Percentiles rank a stretch among this genome's conserved stretches.
Evolutionary conservation across 2,888 invertebrate genomes (phyloP).

Genomic region (Abrostola triplasia): DNA sequence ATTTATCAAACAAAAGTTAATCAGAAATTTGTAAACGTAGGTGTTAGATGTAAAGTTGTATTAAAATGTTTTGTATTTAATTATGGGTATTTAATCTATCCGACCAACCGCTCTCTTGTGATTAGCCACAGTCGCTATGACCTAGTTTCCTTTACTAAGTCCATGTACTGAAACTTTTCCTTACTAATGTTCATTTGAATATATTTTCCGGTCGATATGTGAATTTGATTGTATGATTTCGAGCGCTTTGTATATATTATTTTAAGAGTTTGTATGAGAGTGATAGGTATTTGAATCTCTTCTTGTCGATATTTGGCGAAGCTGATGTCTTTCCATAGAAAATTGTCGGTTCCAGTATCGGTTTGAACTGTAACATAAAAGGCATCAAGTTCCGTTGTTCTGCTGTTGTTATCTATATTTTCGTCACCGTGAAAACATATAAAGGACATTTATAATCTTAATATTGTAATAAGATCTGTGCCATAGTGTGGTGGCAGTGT

Average conservation of each 20-base stretch:
- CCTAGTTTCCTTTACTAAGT: conserved; percentile 74
- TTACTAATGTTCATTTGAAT: conserved; percentile 71
- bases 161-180: conserved; percentile 71
- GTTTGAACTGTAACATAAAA: conserved; percentile 37
- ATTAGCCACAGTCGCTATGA: conserved; percentile 79
- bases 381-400: conserved; percentile 40
- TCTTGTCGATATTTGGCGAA: conserved; percentile 69
- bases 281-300: conserved; percentile 87
- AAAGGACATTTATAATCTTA: conserved; percentile 72
- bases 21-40: conserved; percentile 86
- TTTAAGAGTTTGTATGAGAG: conserved; percentile 85
- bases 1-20: conserved; percentile 86
- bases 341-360: conserved; percentile 50
- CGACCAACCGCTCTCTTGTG: conserved; percentile 86
- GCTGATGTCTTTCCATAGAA: conserved; percentile 56
- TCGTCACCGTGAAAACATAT: conserved; percentile 62
- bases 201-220: conserved; percentile 69
- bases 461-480: conserved; percentile 81
- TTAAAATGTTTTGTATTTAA: conserved; percentile 87
- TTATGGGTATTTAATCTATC: conserved; percentile 85
- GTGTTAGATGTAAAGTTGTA: conserved; percentile 88
- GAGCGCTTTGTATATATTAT: conserved; percentile 87
- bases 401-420: conserved; percentile 53
- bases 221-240: conserved; percentile 83
- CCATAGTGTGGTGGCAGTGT: conserved; percentile 85